These are phyloP conservation scores for Phylloscopus whistleri DNA, from an alignment of 2,113 vertebrate genomes.

Conservation along the genomic window DNA sequence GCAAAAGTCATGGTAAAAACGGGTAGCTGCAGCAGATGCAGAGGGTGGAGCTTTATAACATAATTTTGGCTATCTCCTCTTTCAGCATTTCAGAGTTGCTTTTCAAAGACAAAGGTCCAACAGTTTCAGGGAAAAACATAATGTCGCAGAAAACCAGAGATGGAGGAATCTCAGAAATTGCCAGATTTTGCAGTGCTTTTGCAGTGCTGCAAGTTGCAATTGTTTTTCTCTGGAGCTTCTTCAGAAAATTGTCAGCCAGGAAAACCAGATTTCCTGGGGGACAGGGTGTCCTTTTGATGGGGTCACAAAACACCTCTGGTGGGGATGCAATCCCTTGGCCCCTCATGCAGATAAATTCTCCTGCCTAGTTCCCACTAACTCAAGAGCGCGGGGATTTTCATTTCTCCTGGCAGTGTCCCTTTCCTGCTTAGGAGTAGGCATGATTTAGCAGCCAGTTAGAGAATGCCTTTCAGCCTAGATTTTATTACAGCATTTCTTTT, in stretches of 20 bases:
- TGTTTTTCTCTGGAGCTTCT: not conserved
- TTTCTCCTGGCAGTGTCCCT: not conserved
- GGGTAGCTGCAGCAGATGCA: not conserved
- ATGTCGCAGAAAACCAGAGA: not conserved
- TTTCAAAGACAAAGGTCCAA: not conserved
- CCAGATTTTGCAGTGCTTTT: not conserved
- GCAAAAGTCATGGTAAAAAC: not conserved
- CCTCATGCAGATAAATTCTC: not conserved
- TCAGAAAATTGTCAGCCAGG: rapidly evolving
- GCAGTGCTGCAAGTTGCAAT: not conserved
- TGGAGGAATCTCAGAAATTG: not conserved
- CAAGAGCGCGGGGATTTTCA: not conserved
- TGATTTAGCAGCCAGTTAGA: not conserved
- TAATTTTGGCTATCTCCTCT: not conserved
- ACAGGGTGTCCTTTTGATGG: not conserved
- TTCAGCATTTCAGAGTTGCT: not conserved
- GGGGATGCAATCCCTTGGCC: not conserved
- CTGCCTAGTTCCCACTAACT: not conserved
- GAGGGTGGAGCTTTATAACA: not conserved
- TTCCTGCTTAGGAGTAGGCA: not conserved
- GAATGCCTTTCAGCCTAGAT: not conserved
- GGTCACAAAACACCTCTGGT: not conserved
- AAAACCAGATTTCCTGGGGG: not conserved
- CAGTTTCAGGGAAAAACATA: not conserved
- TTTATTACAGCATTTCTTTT: not conserved